A percentile compares a stretch with the other conserved stretches of the same genome.
These are phyloP conservation scores for Rhinatrema bivittatum DNA, from an alignment of 2,797 vertebrate species.

Conservation along the genomic window DNA sequence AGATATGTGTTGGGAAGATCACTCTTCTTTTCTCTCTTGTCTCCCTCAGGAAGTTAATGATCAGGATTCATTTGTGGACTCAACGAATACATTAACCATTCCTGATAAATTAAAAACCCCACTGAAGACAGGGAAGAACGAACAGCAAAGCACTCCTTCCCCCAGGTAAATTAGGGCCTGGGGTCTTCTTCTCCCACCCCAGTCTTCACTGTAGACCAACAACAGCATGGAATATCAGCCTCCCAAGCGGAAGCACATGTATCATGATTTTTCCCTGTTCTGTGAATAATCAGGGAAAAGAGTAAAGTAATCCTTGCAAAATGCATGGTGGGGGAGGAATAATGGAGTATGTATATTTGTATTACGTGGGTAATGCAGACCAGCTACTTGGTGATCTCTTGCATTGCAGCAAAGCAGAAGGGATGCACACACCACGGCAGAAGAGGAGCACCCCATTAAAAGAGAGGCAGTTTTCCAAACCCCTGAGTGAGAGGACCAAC, in stretches of 20 bases:
- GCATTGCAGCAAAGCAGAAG: constrained; percentile 65
- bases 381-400: no score
- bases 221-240: no score
- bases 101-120: constrained; percentile 79
- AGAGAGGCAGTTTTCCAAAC: constrained; percentile 86
- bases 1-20: no score
- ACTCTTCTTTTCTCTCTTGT: neutral
- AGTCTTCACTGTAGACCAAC: no score
- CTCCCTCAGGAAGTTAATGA: constrained; percentile 65
- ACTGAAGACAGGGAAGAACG: constrained; percentile 69
- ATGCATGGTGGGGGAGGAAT: no score
- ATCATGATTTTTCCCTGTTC: no score
- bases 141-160: constrained; percentile 65
- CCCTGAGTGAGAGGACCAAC: constrained; percentile 81
- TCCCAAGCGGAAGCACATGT: no score
- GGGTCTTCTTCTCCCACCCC: no score
- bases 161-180: constrained; percentile 57
- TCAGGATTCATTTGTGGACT: constrained; percentile 66
- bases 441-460: constrained; percentile 80
- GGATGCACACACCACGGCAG: constrained; percentile 69
- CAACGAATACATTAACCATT: constrained; percentile 64
- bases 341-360: no score
- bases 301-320: no score
- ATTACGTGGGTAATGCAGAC: no score
- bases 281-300: no score